Percentiles rank a stretch among this genome's conserved stretches.
Conservation (phyloP, 2,113 vertebrate genomes). For the Cyanoderma ruficeps region DNA sequence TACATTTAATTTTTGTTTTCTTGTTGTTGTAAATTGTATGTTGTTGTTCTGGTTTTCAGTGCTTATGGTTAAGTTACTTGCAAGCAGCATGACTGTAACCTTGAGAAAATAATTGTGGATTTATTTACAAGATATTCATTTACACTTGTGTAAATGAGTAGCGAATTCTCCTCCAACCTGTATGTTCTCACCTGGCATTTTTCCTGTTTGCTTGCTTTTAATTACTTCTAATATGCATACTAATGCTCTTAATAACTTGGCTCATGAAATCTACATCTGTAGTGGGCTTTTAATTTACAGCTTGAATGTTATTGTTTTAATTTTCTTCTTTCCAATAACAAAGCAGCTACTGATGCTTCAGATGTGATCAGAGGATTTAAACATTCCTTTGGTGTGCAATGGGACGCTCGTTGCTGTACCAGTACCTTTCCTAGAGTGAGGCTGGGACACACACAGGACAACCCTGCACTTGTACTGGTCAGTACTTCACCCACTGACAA, state of each 20-base stretch:
- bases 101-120: background rate
- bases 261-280: slow-evolving; percentile 8
- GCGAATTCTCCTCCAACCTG: background rate
- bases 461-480: background rate
- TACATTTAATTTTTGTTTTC: background rate
- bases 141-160: background rate
- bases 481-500: background rate
- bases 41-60: background rate
- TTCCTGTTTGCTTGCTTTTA: slow-evolving; percentile 34
- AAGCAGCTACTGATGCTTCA: background rate
- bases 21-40: background rate
- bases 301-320: background rate
- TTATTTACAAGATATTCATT: slow-evolving; percentile 34
- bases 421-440: background rate
- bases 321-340: slow-evolving; percentile 8
- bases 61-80: background rate
- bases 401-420: background rate
- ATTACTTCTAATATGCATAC: slow-evolving; percentile 27
- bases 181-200: background rate
- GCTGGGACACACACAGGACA: background rate
- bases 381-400: background rate
- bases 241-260: slow-evolving; percentile 17
- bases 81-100: slow-evolving; percentile 7
- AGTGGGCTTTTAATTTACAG: slow-evolving; percentile 48
- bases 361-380: background rate